A percentile compares a stretch with the other conserved stretches of the same genome.
These are phyloP conservation scores for Rotaria macrura DNA, from an alignment of 2,888 invertebrate genomes.

Conservation along the genomic window DNA sequence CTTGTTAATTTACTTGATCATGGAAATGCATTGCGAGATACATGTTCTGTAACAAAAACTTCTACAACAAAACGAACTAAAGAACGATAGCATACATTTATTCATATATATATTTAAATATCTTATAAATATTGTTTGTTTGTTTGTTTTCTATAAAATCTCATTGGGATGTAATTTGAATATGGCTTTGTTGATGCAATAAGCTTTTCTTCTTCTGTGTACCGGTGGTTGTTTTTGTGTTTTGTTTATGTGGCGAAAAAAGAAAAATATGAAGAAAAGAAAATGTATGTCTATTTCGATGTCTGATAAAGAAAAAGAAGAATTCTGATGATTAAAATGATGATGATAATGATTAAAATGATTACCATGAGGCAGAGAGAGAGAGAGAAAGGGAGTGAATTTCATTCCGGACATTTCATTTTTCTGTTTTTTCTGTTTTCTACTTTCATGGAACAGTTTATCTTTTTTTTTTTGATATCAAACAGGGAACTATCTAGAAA, in stretches of 20 bases:
- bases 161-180: constrained; percentile 7
- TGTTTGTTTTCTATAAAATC: background rate
- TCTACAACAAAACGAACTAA: background rate
- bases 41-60: background rate
- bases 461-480: background rate
- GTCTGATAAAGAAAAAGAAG: background rate
- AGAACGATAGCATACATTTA: background rate
- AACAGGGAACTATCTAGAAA: background rate
- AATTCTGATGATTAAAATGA: too few species aligned
- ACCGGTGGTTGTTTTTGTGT: constrained; percentile 2
- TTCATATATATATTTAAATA: background rate
- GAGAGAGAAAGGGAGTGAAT: background rate
- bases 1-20: background rate
- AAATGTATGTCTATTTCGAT: background rate
- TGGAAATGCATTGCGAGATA: background rate
- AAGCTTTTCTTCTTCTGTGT: background rate
- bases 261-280: background rate
- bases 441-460: constrained; percentile 10
- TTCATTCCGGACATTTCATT: background rate
- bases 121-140: background rate
- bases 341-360: background rate
- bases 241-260: constrained; percentile 4
- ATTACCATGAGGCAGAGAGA: background rate
- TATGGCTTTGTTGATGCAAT: constrained; percentile 1
- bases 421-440: background rate